Conservation (phyloP, 2,888 invertebrate genomes). For the Tortrix viridana region DNA sequence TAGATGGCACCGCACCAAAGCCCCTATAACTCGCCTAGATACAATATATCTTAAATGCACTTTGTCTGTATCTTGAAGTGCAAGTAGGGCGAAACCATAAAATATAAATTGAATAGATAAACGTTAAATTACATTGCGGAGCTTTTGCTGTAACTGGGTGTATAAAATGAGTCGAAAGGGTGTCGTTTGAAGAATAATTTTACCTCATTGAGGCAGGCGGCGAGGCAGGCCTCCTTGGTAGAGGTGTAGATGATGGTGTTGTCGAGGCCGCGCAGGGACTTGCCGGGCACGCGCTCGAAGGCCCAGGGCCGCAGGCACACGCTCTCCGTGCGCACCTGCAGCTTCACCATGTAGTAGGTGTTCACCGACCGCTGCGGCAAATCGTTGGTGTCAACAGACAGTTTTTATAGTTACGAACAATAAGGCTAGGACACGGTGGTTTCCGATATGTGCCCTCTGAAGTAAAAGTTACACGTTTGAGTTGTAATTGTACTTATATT, state of each 20-base stretch:
- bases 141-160: constrained; percentile 46
- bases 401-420: too few relatives aligned
- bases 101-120: constrained; percentile 78
- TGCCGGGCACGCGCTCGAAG: constrained; percentile 96
- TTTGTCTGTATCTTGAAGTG: constrained; percentile 59
- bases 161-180: constrained; percentile 24
- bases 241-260: constrained; percentile 96
- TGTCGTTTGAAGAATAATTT: constrained; percentile 13
- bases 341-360: constrained; percentile 97
- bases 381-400: too few relatives aligned
- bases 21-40: constrained; percentile 32
- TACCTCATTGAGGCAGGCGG: constrained; percentile 96
- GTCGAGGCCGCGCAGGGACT: constrained; percentile 94
- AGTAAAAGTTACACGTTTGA: too few relatives aligned
- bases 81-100: constrained; percentile 70
- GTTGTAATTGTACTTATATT: too few relatives aligned
- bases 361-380: constrained; percentile 88
- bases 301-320: constrained; percentile 96
- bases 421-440: too few relatives aligned
- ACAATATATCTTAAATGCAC: constrained; percentile 42
- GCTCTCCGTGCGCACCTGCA: constrained; percentile 95
- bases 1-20: constrained; percentile 23
- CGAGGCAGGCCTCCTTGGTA: constrained; percentile 96
- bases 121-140: constrained; percentile 56
- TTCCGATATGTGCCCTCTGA: too few relatives aligned